A percentile compares a stretch with the other conserved stretches of the same genome.
Evolutionary conservation across 2,797 vertebrate genomes (phyloP).

Genomic region (Trematomus bernacchii): DNA sequence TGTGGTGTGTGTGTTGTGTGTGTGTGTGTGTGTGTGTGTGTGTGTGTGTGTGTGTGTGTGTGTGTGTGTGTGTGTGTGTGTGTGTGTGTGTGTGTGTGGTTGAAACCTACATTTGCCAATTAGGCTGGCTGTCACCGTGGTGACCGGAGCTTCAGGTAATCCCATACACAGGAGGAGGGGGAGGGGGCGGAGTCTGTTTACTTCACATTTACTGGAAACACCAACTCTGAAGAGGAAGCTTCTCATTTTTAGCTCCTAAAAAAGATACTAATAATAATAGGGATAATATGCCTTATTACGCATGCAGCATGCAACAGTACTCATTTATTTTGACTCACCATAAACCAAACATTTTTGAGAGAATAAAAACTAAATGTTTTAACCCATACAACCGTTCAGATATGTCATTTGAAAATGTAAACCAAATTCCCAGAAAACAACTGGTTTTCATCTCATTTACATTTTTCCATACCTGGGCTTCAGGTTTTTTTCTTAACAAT

Average conservation of each 20-base stretch:
- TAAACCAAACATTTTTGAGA: too few species aligned
- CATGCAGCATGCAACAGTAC: too few species aligned
- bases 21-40: constrained; percentile 28
- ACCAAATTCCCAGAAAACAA: too few species aligned
- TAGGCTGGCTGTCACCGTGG: constrained; percentile 72
- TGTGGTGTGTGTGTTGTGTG: neutral
- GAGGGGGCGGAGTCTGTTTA: constrained; percentile 40
- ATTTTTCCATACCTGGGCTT: neutral
- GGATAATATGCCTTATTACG: neutral
- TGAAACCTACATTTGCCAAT: constrained; percentile 81
- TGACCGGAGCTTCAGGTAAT: constrained; percentile 69
- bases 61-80: constrained; percentile 13
- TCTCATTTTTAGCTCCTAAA: constrained; percentile 7
- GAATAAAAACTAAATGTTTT: too few species aligned
- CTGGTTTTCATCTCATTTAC: neutral
- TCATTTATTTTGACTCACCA: too few species aligned
- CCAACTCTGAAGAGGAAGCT: constrained; percentile 34
- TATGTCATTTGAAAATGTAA: too few species aligned
- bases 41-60: too few species aligned
- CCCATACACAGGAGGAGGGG: constrained; percentile 43
- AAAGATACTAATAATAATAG: neutral
- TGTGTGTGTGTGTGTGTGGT: constrained; percentile 47
- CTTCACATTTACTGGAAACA: constrained; percentile 47
- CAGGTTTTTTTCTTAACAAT: too few species aligned
- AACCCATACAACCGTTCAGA: too few species aligned